Evolutionary conservation across 2,888 invertebrate genomes (phyloP).

Genomic region (Fragum fragum): DNA sequence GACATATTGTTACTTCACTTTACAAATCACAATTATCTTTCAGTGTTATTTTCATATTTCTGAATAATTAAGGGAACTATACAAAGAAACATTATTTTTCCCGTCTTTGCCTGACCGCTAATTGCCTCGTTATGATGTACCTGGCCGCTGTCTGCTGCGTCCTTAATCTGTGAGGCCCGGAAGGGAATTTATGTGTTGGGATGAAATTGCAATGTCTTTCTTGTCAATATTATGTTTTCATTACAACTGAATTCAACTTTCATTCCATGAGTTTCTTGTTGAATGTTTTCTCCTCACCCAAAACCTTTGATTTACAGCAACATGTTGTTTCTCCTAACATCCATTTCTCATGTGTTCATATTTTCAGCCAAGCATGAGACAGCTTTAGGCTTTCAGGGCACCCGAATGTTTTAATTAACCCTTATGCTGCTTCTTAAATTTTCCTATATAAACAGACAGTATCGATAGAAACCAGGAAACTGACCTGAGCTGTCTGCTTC

Average conservation of each 20-base stretch:
- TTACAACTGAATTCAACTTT: constrained; percentile 9
- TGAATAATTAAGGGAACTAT: too few relatives aligned
- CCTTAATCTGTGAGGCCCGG: too few relatives aligned
- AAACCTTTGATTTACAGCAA: constrained; percentile 25
- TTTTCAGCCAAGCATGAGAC: constrained; percentile 40
- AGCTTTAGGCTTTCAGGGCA: constrained; percentile 21
- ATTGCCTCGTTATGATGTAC: too few relatives aligned
- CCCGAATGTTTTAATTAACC: constrained; percentile 37
- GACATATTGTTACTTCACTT: too few relatives aligned
- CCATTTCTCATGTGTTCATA: constrained; percentile 37
- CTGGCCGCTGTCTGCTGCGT: too few relatives aligned
- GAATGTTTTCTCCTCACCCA: constrained; percentile 7
- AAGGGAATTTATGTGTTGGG: too few relatives aligned
- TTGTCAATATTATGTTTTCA: constrained; percentile 16
- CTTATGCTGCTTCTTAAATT: background rate
- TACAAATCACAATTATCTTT: too few relatives aligned
- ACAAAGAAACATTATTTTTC: too few relatives aligned
- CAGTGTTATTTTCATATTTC: too few relatives aligned
- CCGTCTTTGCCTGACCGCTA: too few relatives aligned
- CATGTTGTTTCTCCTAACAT: constrained; percentile 21
- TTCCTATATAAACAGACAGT: background rate
- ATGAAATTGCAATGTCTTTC: constrained; percentile 10
- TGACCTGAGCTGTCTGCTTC: too few relatives aligned
- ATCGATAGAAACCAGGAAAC: too few relatives aligned
- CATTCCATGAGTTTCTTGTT: background rate